A percentile compares a stretch with the other conserved stretches of the same genome.
phyloP scores from a whole-genome alignment of 2,888 invertebrate genomes.

The Orchestes rusci region DNA sequence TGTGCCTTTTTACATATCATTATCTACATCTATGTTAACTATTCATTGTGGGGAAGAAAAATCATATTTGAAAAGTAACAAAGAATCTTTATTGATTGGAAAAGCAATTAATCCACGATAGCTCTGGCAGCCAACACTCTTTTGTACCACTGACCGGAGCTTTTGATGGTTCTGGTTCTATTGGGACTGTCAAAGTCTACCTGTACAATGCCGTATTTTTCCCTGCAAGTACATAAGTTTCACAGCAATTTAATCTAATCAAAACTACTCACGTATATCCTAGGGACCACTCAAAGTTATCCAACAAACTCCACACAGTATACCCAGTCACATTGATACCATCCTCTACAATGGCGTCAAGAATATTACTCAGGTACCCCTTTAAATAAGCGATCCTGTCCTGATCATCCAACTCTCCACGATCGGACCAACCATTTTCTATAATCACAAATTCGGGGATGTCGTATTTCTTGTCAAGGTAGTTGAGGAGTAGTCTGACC shows the following conservation, averaged over 20 bases:
- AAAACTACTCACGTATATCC: conserved; percentile 39
- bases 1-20: too few relatives aligned
- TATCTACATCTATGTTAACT: too few relatives aligned
- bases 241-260: neutral
- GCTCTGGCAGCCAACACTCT: conserved; percentile 40
- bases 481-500: conserved; percentile 15
- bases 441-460: conserved; percentile 18
- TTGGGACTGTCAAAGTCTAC: conserved; percentile 53
- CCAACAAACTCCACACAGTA: conserved; percentile 55
- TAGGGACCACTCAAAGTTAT: conserved; percentile 38
- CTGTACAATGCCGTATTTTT: conserved; percentile 57
- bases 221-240: conserved; percentile 42
- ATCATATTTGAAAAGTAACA: too few relatives aligned
- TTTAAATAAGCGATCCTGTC: conserved; percentile 16
- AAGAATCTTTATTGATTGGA: neutral
- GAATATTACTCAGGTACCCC: conserved; percentile 9
- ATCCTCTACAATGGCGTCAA: conserved; percentile 36
- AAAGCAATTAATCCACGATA: conserved; percentile 4
- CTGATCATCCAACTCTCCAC: conserved; percentile 17
- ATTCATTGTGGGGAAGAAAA: too few relatives aligned
- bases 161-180: conserved; percentile 40
- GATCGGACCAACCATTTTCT: conserved; percentile 22
- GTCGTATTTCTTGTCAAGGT: conserved; percentile 14
- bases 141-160: conserved; percentile 51
- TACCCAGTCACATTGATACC: conserved; percentile 47